phyloP scores from a whole-genome alignment of 1,140 invertebrate species.

The Medauroidea extradentata region DNA sequence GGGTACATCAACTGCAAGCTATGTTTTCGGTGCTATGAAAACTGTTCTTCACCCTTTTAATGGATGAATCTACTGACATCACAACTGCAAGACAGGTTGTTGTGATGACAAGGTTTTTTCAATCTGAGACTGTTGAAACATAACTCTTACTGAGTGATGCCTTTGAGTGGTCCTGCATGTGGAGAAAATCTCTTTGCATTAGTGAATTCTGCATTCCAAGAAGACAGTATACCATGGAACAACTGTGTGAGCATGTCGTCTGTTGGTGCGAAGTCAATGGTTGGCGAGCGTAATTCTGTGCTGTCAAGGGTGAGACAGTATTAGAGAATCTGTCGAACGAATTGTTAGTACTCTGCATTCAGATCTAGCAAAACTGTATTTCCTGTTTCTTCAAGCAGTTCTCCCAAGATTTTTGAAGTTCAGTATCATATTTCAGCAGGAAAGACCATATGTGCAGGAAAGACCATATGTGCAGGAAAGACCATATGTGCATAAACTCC shows the following conservation, averaged over 20 bases:
- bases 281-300: constrained; percentile 12
- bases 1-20: not conserved
- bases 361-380: not conserved
- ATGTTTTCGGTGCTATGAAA: not conserved
- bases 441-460: not conserved
- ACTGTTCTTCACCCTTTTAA: not conserved
- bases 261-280: constrained; percentile 6
- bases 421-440: not conserved
- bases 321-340: not conserved
- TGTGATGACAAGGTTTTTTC: not conserved
- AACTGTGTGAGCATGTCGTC: constrained; percentile 8
- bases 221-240: constrained; percentile 5
- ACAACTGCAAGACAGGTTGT: not conserved
- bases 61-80: not conserved
- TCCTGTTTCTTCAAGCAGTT: not conserved
- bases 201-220: not conserved
- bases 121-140: not conserved
- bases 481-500: constrained; percentile 1
- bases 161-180: not conserved
- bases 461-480: not conserved
- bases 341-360: not conserved
- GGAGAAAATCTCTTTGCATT: constrained; percentile 1
- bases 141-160: not conserved
- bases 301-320: not conserved
- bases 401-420: not conserved